Base-by-base conservation (phyloP, 2,797 vertebrate species). In the Morelia viridis region DNA sequence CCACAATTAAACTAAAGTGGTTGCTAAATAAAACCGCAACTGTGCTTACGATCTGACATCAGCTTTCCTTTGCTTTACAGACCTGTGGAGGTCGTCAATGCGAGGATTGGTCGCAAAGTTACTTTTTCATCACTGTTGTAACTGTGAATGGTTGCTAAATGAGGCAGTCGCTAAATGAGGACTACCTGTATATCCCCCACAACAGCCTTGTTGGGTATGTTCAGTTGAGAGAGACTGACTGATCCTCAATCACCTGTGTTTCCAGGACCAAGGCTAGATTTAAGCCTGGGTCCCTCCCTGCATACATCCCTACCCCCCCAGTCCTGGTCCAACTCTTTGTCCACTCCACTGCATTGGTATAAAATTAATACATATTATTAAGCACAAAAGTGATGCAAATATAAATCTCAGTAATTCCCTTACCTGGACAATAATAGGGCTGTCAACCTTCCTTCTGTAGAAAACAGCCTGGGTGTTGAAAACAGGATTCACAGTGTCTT, bases 401-500 rank as follows among this genome's bases (percentile, higher is more conserved):
- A 46, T 3, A 80, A 35, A 80, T 80, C 9, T 2, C 4, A 7
- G 9, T 0, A 35, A 11, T 24, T 65, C n/a, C 93, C 96, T 97
- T 96, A 99, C 99, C 99, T 99, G 97, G 92, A 99, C 95, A n/a
- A 97, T 97, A 94, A 99, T 93, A 53, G 98, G 98, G 64, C 98
- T 98, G 83, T 97, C 95, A 0, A 96, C 96, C 31, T 98, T 98
- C 94, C 97, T 99, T 95, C 98, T 98, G 96, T 99, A 99, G 98
- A 99, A 99, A 95, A 99, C 95, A 11, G 90, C 98, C 26, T 98
- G 98, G 5, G 96, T 97, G 90, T 97, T 92, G 94, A 99, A 99
- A 94, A 97, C 50, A 0, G 98, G 98, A 31, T 96, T 93, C 95
- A 98, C 95, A 0, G 98, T 98, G 94, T 98, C 93, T 0, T 94